Evolutionary conservation across 2,888 invertebrate genomes (phyloP).

Genomic region (Spodoptera exigua): DNA sequence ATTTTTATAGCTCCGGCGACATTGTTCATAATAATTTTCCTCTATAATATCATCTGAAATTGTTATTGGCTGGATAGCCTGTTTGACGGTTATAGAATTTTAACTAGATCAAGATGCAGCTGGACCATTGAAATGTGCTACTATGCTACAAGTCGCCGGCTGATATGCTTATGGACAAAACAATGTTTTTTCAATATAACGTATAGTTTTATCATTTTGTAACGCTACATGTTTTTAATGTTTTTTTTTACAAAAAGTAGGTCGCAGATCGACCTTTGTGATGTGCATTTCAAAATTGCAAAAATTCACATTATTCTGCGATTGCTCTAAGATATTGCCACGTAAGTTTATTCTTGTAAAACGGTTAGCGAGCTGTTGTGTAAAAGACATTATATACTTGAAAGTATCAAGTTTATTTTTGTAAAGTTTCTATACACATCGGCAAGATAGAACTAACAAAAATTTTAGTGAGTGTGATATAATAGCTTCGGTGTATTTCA

Average conservation of each 20-base stretch:
- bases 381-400: constrained; percentile 34
- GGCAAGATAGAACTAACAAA: constrained; percentile 12
- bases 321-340: constrained; percentile 46
- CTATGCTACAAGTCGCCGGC: constrained; percentile 24
- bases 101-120: constrained; percentile 45
- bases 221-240: constrained; percentile 46
- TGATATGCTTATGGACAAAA: constrained; percentile 29
- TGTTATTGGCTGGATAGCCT: constrained; percentile 49
- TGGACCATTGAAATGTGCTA: constrained; percentile 39
- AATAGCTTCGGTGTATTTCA: constrained; percentile 30
- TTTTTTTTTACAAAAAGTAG: constrained; percentile 44
- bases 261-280: constrained; percentile 54
- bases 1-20: constrained; percentile 77
- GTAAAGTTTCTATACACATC: constrained; percentile 16
- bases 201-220: constrained; percentile 38
- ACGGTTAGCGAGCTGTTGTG: constrained; percentile 41
- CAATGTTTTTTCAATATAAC: constrained; percentile 29
- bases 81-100: constrained; percentile 52
- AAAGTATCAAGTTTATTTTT: constrained; percentile 33
- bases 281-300: constrained; percentile 46
- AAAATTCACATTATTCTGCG: constrained; percentile 48
- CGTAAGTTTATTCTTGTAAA: constrained; percentile 39
- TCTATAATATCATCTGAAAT: constrained; percentile 55
- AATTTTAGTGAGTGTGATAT: constrained; percentile 20
- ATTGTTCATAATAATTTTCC: constrained; percentile 73